A percentile compares a stretch with the other conserved stretches of the same genome.
These are phyloP conservation scores for Styela clava DNA, from an alignment of 23 tunicate genomes.

Conservation along the genomic window DNA sequence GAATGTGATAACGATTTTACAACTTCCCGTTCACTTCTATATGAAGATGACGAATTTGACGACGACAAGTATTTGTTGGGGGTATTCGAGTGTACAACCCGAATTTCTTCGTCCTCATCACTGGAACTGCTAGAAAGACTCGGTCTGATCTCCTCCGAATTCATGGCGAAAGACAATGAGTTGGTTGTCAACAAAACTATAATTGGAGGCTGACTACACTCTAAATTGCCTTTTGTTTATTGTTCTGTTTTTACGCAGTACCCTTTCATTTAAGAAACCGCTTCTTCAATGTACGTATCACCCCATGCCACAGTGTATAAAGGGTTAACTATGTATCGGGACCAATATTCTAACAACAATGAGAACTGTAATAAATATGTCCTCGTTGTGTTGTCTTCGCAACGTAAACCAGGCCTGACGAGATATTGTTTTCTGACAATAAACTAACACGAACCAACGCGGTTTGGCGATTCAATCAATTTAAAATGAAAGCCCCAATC, in stretches of 20 bases:
- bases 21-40: background rate
- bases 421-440: background rate
- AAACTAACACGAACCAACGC: background rate
- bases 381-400: background rate
- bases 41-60: background rate
- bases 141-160: background rate
- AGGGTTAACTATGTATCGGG: background rate
- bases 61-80: background rate
- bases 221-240: background rate
- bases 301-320: background rate
- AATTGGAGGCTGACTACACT: constrained; percentile 20
- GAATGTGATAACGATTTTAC: background rate
- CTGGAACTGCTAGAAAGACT: constrained; percentile 31
- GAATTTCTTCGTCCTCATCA: background rate
- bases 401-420: background rate
- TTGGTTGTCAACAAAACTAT: constrained; percentile 28
- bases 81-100: too few species aligned
- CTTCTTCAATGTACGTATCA: background rate
- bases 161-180: constrained; percentile 31
- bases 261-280: background rate
- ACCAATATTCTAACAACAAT: background rate
- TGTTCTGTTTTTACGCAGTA: background rate
- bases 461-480: background rate
- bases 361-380: background rate
- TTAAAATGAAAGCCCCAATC: too few species aligned